Evolutionary conservation across 2,113 vertebrate species (phyloP).

Genomic region (Paradisaea rubra): DNA sequence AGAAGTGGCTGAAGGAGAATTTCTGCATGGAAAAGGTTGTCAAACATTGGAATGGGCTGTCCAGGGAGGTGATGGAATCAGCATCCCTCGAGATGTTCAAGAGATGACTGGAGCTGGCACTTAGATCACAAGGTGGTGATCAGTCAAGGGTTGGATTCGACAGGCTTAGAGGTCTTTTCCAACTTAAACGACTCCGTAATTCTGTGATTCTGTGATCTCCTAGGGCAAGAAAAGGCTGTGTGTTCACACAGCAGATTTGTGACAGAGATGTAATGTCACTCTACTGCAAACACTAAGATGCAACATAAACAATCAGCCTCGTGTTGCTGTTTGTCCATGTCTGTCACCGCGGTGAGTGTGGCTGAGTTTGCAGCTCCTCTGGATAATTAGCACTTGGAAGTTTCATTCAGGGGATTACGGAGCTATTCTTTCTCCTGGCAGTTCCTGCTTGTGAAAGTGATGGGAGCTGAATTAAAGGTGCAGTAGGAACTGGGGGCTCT

Average conservation of each 20-base stretch:
- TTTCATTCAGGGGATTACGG: background rate
- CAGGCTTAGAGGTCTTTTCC: background rate
- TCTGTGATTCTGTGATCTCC: background rate
- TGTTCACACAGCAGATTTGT: background rate
- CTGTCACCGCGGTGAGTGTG: rapidly evolving
- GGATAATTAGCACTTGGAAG: background rate
- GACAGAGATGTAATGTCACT: background rate
- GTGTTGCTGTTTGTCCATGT: background rate
- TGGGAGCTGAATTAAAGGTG: background rate
- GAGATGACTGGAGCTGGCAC: background rate
- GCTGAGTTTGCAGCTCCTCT: background rate
- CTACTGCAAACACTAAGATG: background rate
- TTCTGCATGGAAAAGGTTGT: background rate
- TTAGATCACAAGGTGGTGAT: background rate
- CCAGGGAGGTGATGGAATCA: background rate
- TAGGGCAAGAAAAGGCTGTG: background rate
- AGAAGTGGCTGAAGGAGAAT: background rate
- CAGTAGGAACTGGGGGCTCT: background rate
- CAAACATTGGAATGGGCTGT: background rate
- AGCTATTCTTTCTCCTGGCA: background rate
- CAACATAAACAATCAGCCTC: rapidly evolving
- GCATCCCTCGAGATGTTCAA: background rate
- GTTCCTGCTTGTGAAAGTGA: background rate
- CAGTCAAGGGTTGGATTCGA: rapidly evolving
- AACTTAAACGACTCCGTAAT: background rate